phyloP scores from a whole-genome alignment of 2,888 invertebrate species.

The Eilema caniola region DNA sequence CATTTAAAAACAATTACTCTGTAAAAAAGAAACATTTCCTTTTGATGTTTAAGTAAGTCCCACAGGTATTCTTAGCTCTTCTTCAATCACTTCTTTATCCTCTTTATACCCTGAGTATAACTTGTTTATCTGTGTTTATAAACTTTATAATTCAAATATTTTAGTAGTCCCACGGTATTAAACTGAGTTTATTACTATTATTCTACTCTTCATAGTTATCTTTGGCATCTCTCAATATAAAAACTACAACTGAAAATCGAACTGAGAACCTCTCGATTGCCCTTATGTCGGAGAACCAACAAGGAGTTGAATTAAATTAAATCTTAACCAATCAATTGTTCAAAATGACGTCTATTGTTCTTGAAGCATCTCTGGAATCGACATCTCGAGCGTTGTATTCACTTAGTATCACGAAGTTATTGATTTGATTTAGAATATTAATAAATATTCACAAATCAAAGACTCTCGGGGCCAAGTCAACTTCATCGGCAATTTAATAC shows the following conservation, averaged over 20 bases:
- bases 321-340: constrained; percentile 7
- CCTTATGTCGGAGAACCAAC: not conserved
- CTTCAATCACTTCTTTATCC: not conserved
- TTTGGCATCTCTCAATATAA: not conserved
- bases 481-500: not conserved
- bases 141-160: too few relatives aligned
- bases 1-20: not conserved
- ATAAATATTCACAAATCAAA: too few relatives aligned
- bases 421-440: not conserved
- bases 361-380: not conserved
- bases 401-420: not conserved
- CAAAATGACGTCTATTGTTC: not conserved
- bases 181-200: too few relatives aligned
- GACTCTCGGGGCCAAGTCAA: not conserved
- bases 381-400: not conserved
- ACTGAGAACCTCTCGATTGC: not conserved
- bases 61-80: not conserved
- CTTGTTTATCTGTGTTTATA: not conserved
- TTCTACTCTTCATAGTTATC: not conserved
- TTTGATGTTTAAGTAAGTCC: not conserved
- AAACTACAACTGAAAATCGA: not conserved
- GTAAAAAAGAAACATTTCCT: not conserved
- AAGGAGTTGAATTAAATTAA: not conserved
- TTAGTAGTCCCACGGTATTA: too few relatives aligned
- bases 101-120: not conserved